Evolutionary conservation across 2,888 invertebrate species (phyloP).

Genomic region (Brenthis hecate): DNA sequence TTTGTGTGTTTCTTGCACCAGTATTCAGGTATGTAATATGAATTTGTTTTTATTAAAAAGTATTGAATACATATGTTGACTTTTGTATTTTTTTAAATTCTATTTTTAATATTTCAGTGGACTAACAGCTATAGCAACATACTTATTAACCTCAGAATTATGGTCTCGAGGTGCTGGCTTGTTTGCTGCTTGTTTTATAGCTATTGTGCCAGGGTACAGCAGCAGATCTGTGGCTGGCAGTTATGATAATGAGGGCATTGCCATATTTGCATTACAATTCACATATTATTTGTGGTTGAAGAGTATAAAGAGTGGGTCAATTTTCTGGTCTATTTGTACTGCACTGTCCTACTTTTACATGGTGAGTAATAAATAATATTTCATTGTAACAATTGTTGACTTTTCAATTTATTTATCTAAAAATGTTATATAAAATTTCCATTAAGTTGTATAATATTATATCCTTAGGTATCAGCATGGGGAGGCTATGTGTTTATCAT

Average conservation of each 20-base stretch:
- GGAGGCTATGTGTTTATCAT: constrained; percentile 99
- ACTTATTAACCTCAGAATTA: constrained; percentile 97
- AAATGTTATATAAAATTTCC: background rate
- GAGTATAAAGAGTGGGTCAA: constrained; percentile 97
- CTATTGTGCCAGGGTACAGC: constrained; percentile 99
- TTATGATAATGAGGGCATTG: constrained; percentile 99
- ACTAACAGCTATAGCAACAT: constrained; percentile 98
- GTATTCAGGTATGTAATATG: constrained; percentile 89
- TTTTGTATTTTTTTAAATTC: background rate
- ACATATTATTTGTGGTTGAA: constrained; percentile 99
- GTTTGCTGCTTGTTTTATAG: constrained; percentile 99
- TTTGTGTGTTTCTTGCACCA: constrained; percentile 99
- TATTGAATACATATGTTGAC: background rate
- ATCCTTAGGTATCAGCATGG: constrained; percentile 96
- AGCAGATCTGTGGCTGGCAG: constrained; percentile 99
- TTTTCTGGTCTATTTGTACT: constrained; percentile 97
- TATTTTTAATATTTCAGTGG: constrained; percentile 86
- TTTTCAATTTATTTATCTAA: background rate
- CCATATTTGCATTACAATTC: constrained; percentile 99
- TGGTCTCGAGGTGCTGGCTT: constrained; percentile 98
- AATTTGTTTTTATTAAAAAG: background rate
- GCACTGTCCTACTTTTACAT: constrained; percentile 99
- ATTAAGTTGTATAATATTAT: constrained; percentile 23
- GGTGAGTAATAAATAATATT: constrained; percentile 84
- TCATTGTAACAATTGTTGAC: background rate